Evolutionary conservation across 2,113 vertebrate genomes (phyloP), one percentile per base, ranked within the genome.

Genomic region (Choloepus hoffmanni): DNA sequence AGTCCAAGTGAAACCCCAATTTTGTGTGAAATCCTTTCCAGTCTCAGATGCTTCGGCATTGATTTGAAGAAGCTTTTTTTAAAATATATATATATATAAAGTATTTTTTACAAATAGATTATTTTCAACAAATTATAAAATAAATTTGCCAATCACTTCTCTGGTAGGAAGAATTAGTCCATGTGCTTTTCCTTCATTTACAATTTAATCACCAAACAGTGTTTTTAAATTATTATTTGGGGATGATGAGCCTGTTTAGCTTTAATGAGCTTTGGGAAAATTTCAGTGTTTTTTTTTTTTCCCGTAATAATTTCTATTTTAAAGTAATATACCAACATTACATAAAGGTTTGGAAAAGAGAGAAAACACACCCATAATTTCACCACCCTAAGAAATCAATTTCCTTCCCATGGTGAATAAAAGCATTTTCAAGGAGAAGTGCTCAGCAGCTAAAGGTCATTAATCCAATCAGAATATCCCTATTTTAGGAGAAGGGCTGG

Each of bases 101-200:
- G 68, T 70, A 28, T 78, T 60, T 50, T 92, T 62, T 58, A 82
- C 33, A 90, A 65, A 92, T 70, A 40, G 7, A 63, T 50, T 73
- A 74, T 95, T 93, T 95, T 89, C 58, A 48, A 83, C 45, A 91
- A 94, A 89, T 86, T 26, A 36, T 30, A 72, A 89, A 76, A 73
- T 93, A 81, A 90, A 94, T 86, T 62, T 92, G 13, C 7, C 48
- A 86, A 72, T 81, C 90, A 36, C 28, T 86, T 92, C 16, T 28
- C 87, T 76, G 13, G 28, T 65, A 65, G 86, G 78, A 93, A 96
- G 90, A 95, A 79, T 76, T 53, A 93, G 94, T 92, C 70, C 53
- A 15, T 55, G 30, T 92, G 85, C 43, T 89, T 96, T 94, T 53
- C 40, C 85, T 77, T 96, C 89, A 85, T 89, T 96, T 93, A 83